Conservation (phyloP, 2,888 invertebrate species). For the Agelastica alni region DNA sequence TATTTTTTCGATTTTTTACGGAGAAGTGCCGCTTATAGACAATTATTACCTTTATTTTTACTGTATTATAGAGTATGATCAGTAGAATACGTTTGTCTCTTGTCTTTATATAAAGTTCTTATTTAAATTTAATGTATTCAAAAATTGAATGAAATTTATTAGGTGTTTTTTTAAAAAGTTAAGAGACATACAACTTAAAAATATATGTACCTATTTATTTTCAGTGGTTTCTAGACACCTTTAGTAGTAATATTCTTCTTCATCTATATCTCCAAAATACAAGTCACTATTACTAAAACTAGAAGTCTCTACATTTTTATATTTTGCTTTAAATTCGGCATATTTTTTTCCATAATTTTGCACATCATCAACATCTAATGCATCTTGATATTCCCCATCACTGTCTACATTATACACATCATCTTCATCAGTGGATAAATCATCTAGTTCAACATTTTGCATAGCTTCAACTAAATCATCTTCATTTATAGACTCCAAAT, state of each 20-base stretch:
- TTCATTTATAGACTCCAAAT: constrained; percentile 63
- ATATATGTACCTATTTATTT: not conserved
- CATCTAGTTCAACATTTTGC: constrained; percentile 49
- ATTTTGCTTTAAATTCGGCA: constrained; percentile 67
- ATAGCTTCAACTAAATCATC: constrained; percentile 67
- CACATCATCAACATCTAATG: constrained; percentile 60
- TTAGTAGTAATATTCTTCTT: constrained; percentile 42
- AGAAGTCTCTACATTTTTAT: constrained; percentile 44
- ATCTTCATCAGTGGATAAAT: constrained; percentile 53
- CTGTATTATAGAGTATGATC: too few species aligned
- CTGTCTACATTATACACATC: constrained; percentile 55
- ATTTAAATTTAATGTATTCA: too few species aligned
- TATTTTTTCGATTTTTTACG: too few species aligned
- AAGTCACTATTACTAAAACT: constrained; percentile 32
- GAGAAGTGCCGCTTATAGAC: too few species aligned
- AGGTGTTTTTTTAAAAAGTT: not conserved
- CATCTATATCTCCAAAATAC: constrained; percentile 45
- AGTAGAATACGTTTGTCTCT: too few species aligned
- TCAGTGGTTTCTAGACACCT: not conserved
- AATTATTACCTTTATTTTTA: too few species aligned
- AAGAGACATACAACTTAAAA: not conserved
- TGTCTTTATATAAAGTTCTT: too few species aligned
- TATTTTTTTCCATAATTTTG: constrained; percentile 68
- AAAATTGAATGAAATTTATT: not conserved
- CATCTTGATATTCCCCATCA: constrained; percentile 53